phyloP scores from a whole-genome alignment of 2,888 invertebrate species.

The Sceliomorpha sp. region DNA sequence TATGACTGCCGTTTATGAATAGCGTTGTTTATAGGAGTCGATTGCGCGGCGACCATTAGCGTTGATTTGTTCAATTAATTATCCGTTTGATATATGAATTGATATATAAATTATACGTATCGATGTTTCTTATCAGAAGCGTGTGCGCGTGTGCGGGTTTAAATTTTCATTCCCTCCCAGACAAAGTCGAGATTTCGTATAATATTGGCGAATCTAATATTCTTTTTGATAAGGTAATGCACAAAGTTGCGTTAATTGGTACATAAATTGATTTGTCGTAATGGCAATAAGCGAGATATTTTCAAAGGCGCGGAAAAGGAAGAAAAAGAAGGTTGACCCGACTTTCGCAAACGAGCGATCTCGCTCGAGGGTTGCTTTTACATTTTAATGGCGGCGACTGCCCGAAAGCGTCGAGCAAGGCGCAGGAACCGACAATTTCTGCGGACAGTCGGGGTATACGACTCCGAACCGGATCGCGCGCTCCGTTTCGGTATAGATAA shows the following conservation, averaged over 20 bases:
- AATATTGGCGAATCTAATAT: slow-evolving; percentile 12
- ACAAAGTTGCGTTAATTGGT: slow-evolving; percentile 37
- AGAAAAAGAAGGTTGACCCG: slow-evolving; percentile 51
- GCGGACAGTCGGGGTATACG: slow-evolving; percentile 26
- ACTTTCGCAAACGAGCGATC: slow-evolving; percentile 34
- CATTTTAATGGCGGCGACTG: slow-evolving; percentile 49
- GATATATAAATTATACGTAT: too few relatives aligned
- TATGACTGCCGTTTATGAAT: too few relatives aligned
- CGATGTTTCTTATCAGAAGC: too few relatives aligned
- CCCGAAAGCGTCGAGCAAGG: slow-evolving; percentile 13
- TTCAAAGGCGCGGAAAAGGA: too few relatives aligned
- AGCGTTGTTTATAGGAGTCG: too few relatives aligned
- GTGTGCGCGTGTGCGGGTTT: too few relatives aligned
- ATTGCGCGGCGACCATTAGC: too few relatives aligned
- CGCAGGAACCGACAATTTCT: slow-evolving; percentile 27
- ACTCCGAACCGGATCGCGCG: slow-evolving; percentile 30
- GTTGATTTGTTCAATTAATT: too few relatives aligned
- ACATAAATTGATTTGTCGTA: slow-evolving; percentile 48
- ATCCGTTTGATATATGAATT: too few relatives aligned
- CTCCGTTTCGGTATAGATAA: slow-evolving; percentile 32
- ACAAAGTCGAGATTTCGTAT: too few relatives aligned
- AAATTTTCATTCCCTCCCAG: too few relatives aligned
- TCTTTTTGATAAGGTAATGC: slow-evolving; percentile 35
- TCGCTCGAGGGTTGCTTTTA: slow-evolving; percentile 48
- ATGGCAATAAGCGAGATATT: slow-evolving; percentile 30